phyloP scores from a whole-genome alignment of 2,797 vertebrate genomes.

The Eurystomus glaucurus region DNA sequence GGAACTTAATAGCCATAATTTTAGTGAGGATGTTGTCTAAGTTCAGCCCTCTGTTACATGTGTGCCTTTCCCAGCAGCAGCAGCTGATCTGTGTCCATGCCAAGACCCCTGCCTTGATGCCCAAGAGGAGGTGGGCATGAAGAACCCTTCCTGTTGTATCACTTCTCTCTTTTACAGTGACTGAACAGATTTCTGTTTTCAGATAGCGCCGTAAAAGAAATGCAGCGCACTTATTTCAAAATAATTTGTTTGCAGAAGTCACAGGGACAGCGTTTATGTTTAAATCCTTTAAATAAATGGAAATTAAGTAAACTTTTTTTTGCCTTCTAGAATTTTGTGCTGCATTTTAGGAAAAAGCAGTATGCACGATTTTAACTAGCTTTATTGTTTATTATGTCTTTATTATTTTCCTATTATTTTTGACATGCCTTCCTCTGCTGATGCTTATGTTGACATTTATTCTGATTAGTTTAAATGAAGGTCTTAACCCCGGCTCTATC shows the following conservation, averaged over 20 bases:
- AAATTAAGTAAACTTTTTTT: background rate
- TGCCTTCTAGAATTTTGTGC: background rate
- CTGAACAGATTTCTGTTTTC: background rate
- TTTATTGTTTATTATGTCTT: background rate
- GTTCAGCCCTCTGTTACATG: background rate
- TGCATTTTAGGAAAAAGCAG: background rate
- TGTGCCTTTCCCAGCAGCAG: background rate
- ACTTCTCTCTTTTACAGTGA: background rate
- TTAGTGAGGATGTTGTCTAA: background rate
- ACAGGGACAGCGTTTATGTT: background rate
- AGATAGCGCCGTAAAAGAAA: background rate
- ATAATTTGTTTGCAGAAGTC: background rate
- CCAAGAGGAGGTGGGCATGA: background rate
- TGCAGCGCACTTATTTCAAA: background rate
- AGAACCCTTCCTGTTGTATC: background rate
- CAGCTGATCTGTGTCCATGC: background rate
- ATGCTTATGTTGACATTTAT: constrained; percentile 22
- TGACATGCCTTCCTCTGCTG: background rate
- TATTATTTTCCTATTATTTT: background rate
- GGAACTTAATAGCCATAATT: background rate
- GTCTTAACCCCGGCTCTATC: constrained; percentile 19
- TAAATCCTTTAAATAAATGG: background rate
- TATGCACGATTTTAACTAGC: background rate
- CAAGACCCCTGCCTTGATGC: background rate
- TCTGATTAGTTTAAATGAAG: constrained; percentile 43